These are phyloP conservation scores for Agriopis leucophaearia DNA, from an alignment of 2,888 invertebrate genomes.

Conservation along the genomic window DNA sequence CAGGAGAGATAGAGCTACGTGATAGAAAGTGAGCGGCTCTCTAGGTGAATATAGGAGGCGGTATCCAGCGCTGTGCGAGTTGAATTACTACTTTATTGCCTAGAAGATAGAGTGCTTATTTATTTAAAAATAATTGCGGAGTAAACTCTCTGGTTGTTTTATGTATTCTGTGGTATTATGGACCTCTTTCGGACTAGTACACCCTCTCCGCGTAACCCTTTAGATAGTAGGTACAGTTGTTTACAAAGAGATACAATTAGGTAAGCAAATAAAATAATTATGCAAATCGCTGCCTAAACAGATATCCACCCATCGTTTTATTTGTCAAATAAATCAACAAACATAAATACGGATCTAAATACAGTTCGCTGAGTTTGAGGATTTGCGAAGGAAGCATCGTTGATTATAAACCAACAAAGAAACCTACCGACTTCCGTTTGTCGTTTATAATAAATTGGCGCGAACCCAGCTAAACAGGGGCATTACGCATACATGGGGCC, in stretches of 20 bases:
- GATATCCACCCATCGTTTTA: slow-evolving; percentile 8
- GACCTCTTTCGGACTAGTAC: no score
- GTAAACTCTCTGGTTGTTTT: no score
- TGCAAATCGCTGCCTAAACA: slow-evolving; percentile 14
- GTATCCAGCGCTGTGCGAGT: no score
- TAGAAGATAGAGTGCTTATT: no score
- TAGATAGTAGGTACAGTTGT: not conserved
- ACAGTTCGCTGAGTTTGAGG: slow-evolving; percentile 1
- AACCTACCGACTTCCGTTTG: slow-evolving; percentile 31
- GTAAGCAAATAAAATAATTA: slow-evolving; percentile 7
- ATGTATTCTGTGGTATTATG: no score
- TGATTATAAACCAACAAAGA: slow-evolving; percentile 34
- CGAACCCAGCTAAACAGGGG: slow-evolving; percentile 20
- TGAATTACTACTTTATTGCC: no score
- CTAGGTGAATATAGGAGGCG: no score
- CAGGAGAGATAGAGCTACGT: no score
- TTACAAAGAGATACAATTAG: slow-evolving; percentile 1
- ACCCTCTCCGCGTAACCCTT: not conserved
- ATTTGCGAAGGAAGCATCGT: slow-evolving; percentile 8
- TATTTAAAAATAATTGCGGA: no score
- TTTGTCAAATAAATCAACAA: slow-evolving; percentile 20
- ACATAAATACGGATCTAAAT: slow-evolving; percentile 8
- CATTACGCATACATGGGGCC: no score
- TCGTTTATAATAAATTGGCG: slow-evolving; percentile 29
- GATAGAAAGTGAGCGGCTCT: no score